Evolutionary conservation across 2,888 invertebrate genomes (phyloP).

Genomic region (Chironomus tentans): DNA sequence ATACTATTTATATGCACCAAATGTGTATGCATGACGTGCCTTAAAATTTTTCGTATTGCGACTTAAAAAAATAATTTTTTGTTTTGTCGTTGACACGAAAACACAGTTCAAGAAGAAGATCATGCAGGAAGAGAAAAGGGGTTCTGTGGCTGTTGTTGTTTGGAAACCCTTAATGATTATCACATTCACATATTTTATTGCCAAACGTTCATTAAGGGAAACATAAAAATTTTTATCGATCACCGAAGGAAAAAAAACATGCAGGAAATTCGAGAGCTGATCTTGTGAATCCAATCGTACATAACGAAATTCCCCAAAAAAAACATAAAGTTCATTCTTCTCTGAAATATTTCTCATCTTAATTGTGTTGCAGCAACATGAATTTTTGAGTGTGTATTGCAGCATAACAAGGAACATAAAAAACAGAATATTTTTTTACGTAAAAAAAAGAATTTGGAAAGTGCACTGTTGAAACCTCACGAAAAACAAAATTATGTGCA

Average conservation of each 20-base stretch:
- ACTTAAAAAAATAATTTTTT: neutral
- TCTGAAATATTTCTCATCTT: no score
- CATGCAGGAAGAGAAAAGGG: neutral
- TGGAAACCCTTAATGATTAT: no score
- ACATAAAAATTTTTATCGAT: no score
- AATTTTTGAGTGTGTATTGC: neutral
- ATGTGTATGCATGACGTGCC: neutral
- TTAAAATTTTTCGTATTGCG: neutral
- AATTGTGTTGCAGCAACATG: neutral
- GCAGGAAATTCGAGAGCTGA: no score
- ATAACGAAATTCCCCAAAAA: no score
- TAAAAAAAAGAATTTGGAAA: constrained; percentile 17
- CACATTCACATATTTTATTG: no score
- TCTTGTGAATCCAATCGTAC: no score
- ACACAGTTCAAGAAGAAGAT: neutral
- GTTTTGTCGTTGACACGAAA: no score
- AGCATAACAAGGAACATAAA: neutral
- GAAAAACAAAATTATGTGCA: neutral
- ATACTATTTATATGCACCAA: no score
- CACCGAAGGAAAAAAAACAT: no score
- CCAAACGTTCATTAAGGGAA: no score
- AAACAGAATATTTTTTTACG: neutral
- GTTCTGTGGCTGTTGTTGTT: neutral
- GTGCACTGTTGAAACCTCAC: neutral
- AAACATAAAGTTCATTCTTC: no score